Percentiles rank a stretch among this genome's conserved stretches.
Conservation (phyloP, 2,888 invertebrate species). For the Diaprepes abbreviatus region DNA sequence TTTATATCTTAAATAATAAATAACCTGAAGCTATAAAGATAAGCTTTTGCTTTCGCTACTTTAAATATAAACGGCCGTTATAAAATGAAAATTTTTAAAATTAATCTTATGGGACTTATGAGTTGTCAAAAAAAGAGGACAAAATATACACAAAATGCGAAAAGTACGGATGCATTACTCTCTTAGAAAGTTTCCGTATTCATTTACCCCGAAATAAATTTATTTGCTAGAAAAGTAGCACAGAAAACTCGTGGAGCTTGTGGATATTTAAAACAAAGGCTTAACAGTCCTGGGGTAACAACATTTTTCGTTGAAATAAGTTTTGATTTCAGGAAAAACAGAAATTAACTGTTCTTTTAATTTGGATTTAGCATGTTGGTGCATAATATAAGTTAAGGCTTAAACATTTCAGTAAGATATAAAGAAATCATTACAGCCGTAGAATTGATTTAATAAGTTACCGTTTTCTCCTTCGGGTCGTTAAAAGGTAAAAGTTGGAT, state of each 20-base stretch:
- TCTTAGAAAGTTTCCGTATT: conserved; percentile 33
- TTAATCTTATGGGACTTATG: conserved; percentile 36
- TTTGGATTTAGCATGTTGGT: too few relatives aligned
- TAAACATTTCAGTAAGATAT: too few relatives aligned
- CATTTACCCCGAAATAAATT: conserved; percentile 32
- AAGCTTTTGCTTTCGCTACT: conserved; percentile 38
- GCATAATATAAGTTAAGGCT: too few relatives aligned
- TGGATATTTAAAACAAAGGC: conserved; percentile 24
- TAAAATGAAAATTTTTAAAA: conserved; percentile 41
- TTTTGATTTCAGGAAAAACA: too few relatives aligned
- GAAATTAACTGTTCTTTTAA: too few relatives aligned
- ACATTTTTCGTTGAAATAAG: too few relatives aligned
- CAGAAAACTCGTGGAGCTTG: conserved; percentile 9
- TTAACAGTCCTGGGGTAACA: not conserved
- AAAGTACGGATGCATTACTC: conserved; percentile 27
- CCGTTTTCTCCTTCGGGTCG: too few relatives aligned
- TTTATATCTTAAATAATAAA: conserved; percentile 41
- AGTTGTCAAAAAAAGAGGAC: conserved; percentile 40
- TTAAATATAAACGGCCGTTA: conserved; percentile 38
- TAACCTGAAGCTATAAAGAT: conserved; percentile 40
- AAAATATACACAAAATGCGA: conserved; percentile 35
- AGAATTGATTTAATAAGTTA: too few relatives aligned
- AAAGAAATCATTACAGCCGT: too few relatives aligned
- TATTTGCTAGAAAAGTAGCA: conserved; percentile 29
- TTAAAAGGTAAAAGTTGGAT: too few relatives aligned